These are phyloP conservation scores for Kryphioiulus occultus DNA, from an alignment of 2,888 invertebrate species.

Conservation along the genomic window DNA sequence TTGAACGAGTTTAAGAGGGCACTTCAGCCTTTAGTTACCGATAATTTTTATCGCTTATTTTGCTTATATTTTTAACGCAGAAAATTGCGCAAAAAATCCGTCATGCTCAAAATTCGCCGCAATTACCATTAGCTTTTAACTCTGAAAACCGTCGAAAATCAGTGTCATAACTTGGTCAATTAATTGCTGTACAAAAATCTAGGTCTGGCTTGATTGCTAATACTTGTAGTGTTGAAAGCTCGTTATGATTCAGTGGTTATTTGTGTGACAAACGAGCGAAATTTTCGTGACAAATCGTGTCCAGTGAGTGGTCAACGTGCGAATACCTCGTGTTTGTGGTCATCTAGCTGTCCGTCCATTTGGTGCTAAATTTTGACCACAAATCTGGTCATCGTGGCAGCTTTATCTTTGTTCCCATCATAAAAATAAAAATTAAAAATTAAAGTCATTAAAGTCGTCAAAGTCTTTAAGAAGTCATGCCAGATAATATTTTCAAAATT, in stretches of 20 bases:
- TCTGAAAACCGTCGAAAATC: not conserved
- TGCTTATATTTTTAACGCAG: not conserved
- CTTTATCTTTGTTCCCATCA: too few relatives aligned
- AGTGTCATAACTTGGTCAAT: not conserved
- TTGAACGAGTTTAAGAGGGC: slow-evolving; percentile 2
- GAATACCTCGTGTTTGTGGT: too few relatives aligned
- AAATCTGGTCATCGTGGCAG: too few relatives aligned
- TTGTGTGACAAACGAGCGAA: too few relatives aligned
- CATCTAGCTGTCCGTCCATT: too few relatives aligned
- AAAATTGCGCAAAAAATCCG: not conserved
- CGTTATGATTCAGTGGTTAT: not conserved
- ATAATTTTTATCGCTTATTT: not conserved
- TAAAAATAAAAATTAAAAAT: too few relatives aligned
- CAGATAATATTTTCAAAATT: too few relatives aligned
- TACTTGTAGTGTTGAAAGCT: not conserved
- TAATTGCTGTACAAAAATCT: not conserved
- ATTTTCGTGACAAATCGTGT: too few relatives aligned
- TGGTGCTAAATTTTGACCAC: too few relatives aligned
- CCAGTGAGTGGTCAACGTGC: too few relatives aligned
- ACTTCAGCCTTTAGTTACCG: slow-evolving; percentile 24
- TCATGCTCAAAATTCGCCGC: not conserved
- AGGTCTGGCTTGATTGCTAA: not conserved
- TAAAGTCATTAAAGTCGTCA: too few relatives aligned
- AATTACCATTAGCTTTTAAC: not conserved
- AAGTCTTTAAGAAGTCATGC: too few relatives aligned